Evolutionary conservation across 2,888 invertebrate species (phyloP).

Genomic region (Eledona agricola): DNA sequence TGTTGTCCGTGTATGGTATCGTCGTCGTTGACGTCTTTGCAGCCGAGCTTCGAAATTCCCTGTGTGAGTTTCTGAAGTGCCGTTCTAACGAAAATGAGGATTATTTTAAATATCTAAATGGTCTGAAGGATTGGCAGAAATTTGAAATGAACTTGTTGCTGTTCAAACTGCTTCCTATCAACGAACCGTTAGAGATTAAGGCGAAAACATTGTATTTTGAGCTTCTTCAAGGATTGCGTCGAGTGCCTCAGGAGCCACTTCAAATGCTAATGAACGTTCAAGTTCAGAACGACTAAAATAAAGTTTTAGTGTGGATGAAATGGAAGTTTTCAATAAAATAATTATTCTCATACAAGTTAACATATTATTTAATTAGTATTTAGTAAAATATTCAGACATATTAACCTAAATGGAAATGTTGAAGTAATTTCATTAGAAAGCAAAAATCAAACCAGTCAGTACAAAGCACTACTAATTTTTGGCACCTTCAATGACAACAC

Average conservation of each 20-base stretch:
- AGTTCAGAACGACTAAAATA: slow-evolving; percentile 5
- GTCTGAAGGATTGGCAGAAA: slow-evolving; percentile 1
- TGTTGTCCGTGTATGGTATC: slow-evolving; percentile 7
- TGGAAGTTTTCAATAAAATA: no score
- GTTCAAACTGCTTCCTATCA: slow-evolving; percentile 8
- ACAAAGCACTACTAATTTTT: slow-evolving; percentile 21
- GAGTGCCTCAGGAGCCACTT: slow-evolving; percentile 7
- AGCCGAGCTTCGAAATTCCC: slow-evolving; percentile 1
- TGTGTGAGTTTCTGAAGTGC: slow-evolving; percentile 5
- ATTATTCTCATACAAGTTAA: no score
- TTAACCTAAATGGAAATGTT: slow-evolving; percentile 24
- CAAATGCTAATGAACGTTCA: slow-evolving; percentile 19
- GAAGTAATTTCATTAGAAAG: slow-evolving; percentile 2
- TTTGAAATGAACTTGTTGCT: slow-evolving; percentile 10
- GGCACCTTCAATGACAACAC: slow-evolving; percentile 18
- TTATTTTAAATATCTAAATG: slow-evolving; percentile 2
- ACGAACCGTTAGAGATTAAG: background rate
- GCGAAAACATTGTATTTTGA: background rate
- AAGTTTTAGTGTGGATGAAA: background rate
- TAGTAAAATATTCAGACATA: slow-evolving; percentile 3
- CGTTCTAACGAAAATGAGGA: background rate
- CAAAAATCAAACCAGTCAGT: slow-evolving; percentile 2
- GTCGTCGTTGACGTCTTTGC: slow-evolving; percentile 13
- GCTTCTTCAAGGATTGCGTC: slow-evolving; percentile 1
- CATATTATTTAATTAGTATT: slow-evolving; percentile 1